Evolutionary conservation across 2,797 vertebrate genomes (phyloP), one percentile per base, ranked within the genome.

Genomic region (Myotis myotis): DNA sequence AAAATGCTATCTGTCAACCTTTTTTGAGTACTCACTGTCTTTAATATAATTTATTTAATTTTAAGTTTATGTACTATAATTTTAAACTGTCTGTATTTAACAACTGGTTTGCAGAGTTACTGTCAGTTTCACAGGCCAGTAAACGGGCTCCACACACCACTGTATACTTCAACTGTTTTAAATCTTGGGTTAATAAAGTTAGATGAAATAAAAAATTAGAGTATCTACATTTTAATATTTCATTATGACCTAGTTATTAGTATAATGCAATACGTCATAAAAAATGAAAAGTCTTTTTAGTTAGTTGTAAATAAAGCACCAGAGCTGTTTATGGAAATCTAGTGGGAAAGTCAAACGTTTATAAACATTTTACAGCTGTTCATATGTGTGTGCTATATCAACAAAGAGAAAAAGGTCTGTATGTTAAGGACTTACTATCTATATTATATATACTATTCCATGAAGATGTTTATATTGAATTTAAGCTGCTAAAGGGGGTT

Each of bases 221-320:
- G 3, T 36, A n/a, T 33, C 55, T 79, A 86, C 19, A 23, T 41
- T 70, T 91, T 89, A 28, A 62, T 85, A 72, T 47, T 78, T 8
- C 12, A 60, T 66, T 87, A 64, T 84, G 10, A 76, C 57, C 23
- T 87, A 30, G 25, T 89, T 87, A 87, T 72, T 93, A 87, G 25
- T 66, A 86, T 86, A 74, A 81, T 64, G 11, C 23, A 76, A 44
- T 90, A 74, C 91, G 10, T 86, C 80, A 64, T 64, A 41, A 81
- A 70, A 90, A 89, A 92, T 66, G 23, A 85, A 41, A 78, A 84
- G 3, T 44, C 71, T 72, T 80, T 95, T 95, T n/a, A 86, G 23
- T 81, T 83, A 30, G 47, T 57, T 87, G 8, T 89, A 94, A 95
- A 90, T 88, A 95, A 94, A 93, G 70, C 38, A 68, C 12, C 68